These are phyloP conservation scores for Callaeas wilsoni DNA, from an alignment of 2,113 vertebrate species.

Conservation along the genomic window DNA sequence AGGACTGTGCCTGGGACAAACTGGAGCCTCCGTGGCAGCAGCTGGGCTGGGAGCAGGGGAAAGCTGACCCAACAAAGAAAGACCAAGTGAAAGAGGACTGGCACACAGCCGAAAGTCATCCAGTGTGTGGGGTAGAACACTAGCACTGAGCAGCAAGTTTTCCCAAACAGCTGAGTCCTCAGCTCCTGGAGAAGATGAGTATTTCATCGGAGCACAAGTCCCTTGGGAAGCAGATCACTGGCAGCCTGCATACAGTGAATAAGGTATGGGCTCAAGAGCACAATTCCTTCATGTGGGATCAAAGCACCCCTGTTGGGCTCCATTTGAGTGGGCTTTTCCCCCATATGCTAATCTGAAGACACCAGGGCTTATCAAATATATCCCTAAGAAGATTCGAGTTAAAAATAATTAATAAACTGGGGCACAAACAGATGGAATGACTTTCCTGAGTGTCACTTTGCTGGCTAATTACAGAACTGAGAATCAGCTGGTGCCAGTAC, in stretches of 20 bases:
- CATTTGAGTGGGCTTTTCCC: rapidly evolving
- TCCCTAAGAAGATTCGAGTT: neutral
- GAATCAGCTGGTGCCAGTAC: neutral
- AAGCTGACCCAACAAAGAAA: neutral
- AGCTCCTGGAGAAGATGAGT: constrained; percentile 8
- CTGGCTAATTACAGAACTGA: neutral
- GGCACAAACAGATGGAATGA: neutral
- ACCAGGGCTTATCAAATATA: neutral
- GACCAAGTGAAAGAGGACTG: neutral
- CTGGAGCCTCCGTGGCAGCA: neutral
- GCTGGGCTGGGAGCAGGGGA: neutral
- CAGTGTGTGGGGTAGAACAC: rapidly evolving
- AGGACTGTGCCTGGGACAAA: neutral
- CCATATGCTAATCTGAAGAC: neutral
- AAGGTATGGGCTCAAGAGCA: neutral
- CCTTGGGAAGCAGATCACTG: constrained; percentile 28
- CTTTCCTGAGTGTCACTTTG: neutral
- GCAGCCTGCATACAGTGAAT: constrained; percentile 50
- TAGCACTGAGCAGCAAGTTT: neutral
- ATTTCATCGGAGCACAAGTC: constrained; percentile 40
- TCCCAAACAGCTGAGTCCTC: neutral
- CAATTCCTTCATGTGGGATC: neutral
- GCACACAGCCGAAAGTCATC: neutral
- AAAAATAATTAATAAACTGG: neutral
- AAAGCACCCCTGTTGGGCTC: neutral